Base-by-base conservation (phyloP, 2,113 vertebrate genomes). In the Anoura caudifer region DNA sequence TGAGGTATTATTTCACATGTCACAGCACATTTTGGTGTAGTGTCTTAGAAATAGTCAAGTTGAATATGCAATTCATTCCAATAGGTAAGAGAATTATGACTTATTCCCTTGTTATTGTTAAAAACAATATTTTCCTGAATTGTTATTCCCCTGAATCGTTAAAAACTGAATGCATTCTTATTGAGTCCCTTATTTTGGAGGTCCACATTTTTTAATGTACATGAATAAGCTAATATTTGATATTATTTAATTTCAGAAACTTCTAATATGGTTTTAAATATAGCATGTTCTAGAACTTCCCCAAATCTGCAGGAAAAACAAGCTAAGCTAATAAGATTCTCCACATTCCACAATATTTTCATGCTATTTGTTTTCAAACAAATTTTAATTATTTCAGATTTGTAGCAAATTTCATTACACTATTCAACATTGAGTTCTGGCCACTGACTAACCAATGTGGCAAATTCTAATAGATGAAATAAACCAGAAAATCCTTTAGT, bases 211-310 rank as follows among this genome's bases (percentile, higher is more conserved):
- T 52, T 85, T 54, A 76, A 10, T 41, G 9, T 67, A 45, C 1
- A 73, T 28, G 52, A 75, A 65, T 67, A 85, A n/a, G 10, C 26
- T 85, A 87, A 56, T 43, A 81, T 33, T 72, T 65, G 14, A 33
- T 41, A 72, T 77, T 14, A 31, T 75, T 61, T 69, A 59, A 81
- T 61, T 77, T 38, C 28, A 92, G 36, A 89, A 50, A 17, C 0
- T 52, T 73, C 26, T 90, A 50, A 82, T 93, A 41, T 63, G 67
- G 13, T 81, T 87, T 80, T 90, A 92, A 95, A 87, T 0, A 56
- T 3, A 56, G 1, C 3, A 72, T 73, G 65, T 52, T 79, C 33
- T 72, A 89, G 22, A 67, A 94, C 19, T 79, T 1, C 4, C 26
- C 28, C 6, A 69, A 82, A 73, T 90, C 31, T n/a, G 36, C 93